A percentile compares a stretch with the other conserved stretches of the same genome.
These are phyloP conservation scores for Harlomillsia oculata DNA, from an alignment of 1,140 invertebrate genomes.

Conservation along the genomic window DNA sequence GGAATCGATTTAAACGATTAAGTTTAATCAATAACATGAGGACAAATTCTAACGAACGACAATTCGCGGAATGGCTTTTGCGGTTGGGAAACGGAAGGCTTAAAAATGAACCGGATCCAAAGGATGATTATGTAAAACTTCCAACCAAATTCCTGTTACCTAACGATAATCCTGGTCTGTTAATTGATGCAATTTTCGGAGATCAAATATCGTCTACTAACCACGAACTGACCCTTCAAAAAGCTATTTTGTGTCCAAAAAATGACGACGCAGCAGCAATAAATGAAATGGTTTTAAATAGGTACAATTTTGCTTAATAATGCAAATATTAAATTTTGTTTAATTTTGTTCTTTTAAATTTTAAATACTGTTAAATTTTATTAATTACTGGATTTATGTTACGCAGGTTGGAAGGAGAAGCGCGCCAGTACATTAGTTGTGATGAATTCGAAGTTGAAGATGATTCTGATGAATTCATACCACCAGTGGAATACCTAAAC, in stretches of 20 bases:
- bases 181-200: neutral
- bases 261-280: neutral
- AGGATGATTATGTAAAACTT: neutral
- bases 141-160: neutral
- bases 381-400: too few species aligned
- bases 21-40: neutral
- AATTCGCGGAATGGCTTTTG: neutral
- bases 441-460: neutral
- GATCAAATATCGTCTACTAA: neutral
- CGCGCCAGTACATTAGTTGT: neutral
- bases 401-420: neutral
- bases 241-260: neutral
- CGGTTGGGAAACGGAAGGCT: neutral
- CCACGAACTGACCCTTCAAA: neutral
- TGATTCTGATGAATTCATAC: neutral
- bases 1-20: neutral
- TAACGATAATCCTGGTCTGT: neutral
- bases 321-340: too few species aligned
- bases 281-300: neutral
- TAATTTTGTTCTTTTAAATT: too few species aligned
- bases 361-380: too few species aligned
- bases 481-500: slow-evolving; percentile 12
- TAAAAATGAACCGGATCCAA: neutral
- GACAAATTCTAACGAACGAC: neutral
- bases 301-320: too few species aligned